Base-by-base conservation (phyloP, 2,797 vertebrate species). In the Menidia menidia region DNA sequence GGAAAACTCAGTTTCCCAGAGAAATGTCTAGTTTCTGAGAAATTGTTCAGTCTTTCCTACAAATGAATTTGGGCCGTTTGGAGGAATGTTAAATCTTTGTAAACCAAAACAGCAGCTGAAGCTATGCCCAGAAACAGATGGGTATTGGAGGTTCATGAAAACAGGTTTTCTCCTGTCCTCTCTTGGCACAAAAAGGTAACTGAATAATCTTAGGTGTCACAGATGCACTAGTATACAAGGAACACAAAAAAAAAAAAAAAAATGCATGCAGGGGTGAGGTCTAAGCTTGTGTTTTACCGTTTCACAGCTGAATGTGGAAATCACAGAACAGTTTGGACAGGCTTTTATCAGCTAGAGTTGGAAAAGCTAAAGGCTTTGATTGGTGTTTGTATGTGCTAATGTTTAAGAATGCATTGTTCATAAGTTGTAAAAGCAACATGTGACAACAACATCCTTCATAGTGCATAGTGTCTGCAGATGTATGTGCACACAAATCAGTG, bases 381-480 rank as follows among this genome's bases (percentile, higher is more conserved):
- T 73, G 62, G 31, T 7, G 39, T 64, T 60, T 76, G 66, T 68
- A 42, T 78, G 73, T 71, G 73, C 58, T 68, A 54, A 75, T 63
- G 71, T 47, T 70, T 52, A 82, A 80, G 67, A 84, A 84, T 43
- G 60, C 60, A 78, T 85, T 75, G 73, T 77, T 84, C 60, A 16
- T 51, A 70, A 78, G 66, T 53, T 69, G 63, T 68, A 64, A 57
- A 67, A 55, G 83, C 72, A 77, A 25, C 25, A 25, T 25, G 25
- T 25, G 25, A 25, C 25, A 25, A 84, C 75, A 68, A 67, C 75
- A 83, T 84, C 80, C 74, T 78, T 84, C 58, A 60, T 68, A 84
- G 85, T 85, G 86, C 79, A 88, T 84, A 82, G 83, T 83, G 82
- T 82, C 68, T 83, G 85, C 81, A 87, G 77, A 78, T 88, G 82